Evolutionary conservation across 2,797 vertebrate genomes (phyloP).

Genomic region (Myiotriccus ornatus): DNA sequence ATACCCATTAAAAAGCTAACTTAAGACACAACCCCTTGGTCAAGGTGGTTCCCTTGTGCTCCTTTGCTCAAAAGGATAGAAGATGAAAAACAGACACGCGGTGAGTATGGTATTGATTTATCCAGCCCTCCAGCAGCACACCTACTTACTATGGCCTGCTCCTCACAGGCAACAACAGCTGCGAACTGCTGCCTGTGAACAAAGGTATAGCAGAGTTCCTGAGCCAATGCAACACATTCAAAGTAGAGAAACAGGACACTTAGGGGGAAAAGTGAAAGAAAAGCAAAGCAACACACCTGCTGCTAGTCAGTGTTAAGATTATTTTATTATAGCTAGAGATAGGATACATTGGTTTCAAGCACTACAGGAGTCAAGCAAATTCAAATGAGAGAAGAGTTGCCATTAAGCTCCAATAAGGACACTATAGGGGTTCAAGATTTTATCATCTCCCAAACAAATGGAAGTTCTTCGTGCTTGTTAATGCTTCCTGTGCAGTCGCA

Average conservation of each 20-base stretch:
- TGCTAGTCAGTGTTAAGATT: neutral
- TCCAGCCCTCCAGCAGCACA: neutral
- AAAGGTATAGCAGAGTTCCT: rapidly evolving
- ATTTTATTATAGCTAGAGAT: neutral
- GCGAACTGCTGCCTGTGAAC: rapidly evolving
- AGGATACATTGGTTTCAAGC: neutral
- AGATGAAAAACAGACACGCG: neutral
- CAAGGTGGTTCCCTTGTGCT: neutral
- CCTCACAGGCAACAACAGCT: rapidly evolving
- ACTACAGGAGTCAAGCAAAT: neutral
- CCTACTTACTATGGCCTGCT: rapidly evolving
- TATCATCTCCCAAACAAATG: neutral
- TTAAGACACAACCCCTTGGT: too few relatives aligned
- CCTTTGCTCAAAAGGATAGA: neutral
- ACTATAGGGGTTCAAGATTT: neutral
- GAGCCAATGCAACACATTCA: rapidly evolving
- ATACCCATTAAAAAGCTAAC: rapidly evolving
- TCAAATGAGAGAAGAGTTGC: neutral
- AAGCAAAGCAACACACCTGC: neutral
- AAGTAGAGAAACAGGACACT: rapidly evolving
- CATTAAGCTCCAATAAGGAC: neutral
- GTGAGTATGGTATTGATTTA: rapidly evolving
- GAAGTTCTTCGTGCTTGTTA: neutral
- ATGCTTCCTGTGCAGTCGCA: neutral
- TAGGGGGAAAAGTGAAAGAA: rapidly evolving